These are phyloP conservation scores for Scaptomyza reducta DNA, from an alignment of 2,888 invertebrate genomes.

Conservation along the genomic window DNA sequence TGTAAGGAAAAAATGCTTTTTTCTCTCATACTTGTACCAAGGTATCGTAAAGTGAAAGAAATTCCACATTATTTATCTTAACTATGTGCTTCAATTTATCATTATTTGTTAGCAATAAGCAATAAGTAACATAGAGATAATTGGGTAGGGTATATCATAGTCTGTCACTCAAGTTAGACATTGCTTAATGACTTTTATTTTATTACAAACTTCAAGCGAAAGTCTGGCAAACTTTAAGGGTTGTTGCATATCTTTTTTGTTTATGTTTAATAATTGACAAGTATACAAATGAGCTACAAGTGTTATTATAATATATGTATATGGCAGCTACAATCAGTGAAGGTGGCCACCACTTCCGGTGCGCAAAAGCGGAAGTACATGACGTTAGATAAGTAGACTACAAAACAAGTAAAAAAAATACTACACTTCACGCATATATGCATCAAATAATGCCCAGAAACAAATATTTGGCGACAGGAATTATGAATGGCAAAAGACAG, in stretches of 20 bases:
- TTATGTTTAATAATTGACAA: slow-evolving; percentile 42
- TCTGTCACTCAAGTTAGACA: neutral
- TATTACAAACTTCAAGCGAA: slow-evolving; percentile 20
- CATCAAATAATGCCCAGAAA: slow-evolving; percentile 56
- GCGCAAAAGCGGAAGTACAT: slow-evolving; percentile 49
- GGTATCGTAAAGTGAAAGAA: neutral
- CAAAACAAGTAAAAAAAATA: slow-evolving; percentile 3
- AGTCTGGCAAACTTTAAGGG: slow-evolving; percentile 32
- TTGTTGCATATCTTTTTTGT: slow-evolving; percentile 2
- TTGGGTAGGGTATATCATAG: slow-evolving; percentile 8
- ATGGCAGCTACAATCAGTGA: slow-evolving; percentile 59
- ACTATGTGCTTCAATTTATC: neutral
- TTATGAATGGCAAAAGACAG: slow-evolving; percentile 52
- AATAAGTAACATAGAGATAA: neutral
- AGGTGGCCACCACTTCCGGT: slow-evolving; percentile 69
- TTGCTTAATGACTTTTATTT: slow-evolving; percentile 4
- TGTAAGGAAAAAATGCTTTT: neutral
- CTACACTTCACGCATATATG: slow-evolving; percentile 71
- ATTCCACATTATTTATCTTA: neutral
- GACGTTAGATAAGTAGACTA: slow-evolving; percentile 12
- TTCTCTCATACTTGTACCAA: slow-evolving; percentile 1
- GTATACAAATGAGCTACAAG: slow-evolving; percentile 50
- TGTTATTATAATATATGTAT: slow-evolving; percentile 27
- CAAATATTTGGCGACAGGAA: slow-evolving; percentile 65
- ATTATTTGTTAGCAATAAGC: neutral